Percentiles rank a stretch among this genome's conserved stretches.
Evolutionary conservation across 2,113 vertebrate genomes (phyloP).

Genomic region (Upupa epops): DNA sequence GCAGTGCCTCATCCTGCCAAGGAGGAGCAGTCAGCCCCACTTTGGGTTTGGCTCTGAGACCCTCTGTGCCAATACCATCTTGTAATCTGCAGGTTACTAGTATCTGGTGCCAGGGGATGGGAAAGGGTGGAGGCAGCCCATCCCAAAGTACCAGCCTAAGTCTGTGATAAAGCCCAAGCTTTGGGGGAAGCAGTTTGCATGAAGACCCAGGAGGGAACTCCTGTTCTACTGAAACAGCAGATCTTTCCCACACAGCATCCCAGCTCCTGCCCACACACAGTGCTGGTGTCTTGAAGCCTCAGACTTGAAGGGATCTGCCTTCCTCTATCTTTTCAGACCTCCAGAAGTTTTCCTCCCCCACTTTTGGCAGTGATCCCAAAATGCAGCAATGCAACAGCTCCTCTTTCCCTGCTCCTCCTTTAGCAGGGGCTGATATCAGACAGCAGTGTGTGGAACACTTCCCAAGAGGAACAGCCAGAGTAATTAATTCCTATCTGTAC

Average conservation of each 20-base stretch:
- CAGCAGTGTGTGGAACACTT: not conserved
- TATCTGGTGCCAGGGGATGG: not conserved
- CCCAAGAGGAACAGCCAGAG: not conserved
- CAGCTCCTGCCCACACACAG: conserved; percentile 26
- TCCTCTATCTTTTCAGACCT: conserved; percentile 25
- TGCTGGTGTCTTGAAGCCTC: not conserved
- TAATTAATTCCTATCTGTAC: not conserved
- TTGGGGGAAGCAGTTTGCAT: not conserved
- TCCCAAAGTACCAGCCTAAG: not conserved
- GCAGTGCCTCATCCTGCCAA: accelerated
- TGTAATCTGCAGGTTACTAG: not conserved
- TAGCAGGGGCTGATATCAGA: not conserved
- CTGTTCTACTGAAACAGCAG: conserved; percentile 2
- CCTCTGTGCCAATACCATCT: not conserved
- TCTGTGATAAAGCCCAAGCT: conserved; percentile 17
- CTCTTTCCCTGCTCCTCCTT: conserved; percentile 10
- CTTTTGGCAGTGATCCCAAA: conserved; percentile 35
- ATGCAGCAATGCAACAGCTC: conserved; percentile 9
- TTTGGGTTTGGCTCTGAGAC: accelerated
- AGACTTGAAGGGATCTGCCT: conserved; percentile 46
- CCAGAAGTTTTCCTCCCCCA: conserved; percentile 52
- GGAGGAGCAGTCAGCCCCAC: not conserved
- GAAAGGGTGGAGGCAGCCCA: not conserved
- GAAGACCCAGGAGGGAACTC: conserved; percentile 25
- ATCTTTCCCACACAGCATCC: not conserved